Evolutionary conservation across 2,797 vertebrate species (phyloP), one percentile per base, ranked within the genome.

Genomic region (Ateles fusciceps): DNA sequence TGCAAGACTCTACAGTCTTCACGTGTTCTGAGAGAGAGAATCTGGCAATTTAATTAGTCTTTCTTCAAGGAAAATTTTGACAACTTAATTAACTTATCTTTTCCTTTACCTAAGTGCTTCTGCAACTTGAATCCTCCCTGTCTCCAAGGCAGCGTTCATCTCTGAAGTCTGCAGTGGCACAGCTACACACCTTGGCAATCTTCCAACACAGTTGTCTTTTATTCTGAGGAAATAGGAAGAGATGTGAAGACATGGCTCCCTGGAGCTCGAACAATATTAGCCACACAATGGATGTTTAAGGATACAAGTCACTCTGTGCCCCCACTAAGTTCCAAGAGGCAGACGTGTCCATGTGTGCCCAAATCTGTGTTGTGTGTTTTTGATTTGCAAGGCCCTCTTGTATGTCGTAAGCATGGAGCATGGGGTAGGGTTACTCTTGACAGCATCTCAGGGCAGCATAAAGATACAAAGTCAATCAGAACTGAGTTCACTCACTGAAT

Each of bases 81-180:
- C 71, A 94, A 64, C 39, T 90, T 95, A 93, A 94, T 94, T 93
- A 96, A 61, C 48, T 95, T 92, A 42, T 95, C 50, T 92, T 80
- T 95, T 61, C 21, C 75, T 86, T 84, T 87, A 72, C 48, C 33
- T 72, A 33, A 87, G 15, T 90, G 57, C 33, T 68, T 85, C 84
- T 84, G 21, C 33, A 81, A 59, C 50, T 78, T 59, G 79, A 26
- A 88, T 55, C n/a, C 8, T 64, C n/a, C 26, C 61, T 12, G 22
- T 80, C 76, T 91, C 80, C 36, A 11, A 55, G 81, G 61, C 44
- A 79, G n/a, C 2, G 19, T 46, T 87, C 26, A 39, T 78, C 68
- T 50, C 55, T 55, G 52, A 76, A 50, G n/a, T 46, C 48, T 24
- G 5, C 33, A 36, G 71, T 4, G 2, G 24, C 42, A 14, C 8